Conservation (phyloP, 2,113 vertebrate species). For the Gadus macrocephalus region DNA sequence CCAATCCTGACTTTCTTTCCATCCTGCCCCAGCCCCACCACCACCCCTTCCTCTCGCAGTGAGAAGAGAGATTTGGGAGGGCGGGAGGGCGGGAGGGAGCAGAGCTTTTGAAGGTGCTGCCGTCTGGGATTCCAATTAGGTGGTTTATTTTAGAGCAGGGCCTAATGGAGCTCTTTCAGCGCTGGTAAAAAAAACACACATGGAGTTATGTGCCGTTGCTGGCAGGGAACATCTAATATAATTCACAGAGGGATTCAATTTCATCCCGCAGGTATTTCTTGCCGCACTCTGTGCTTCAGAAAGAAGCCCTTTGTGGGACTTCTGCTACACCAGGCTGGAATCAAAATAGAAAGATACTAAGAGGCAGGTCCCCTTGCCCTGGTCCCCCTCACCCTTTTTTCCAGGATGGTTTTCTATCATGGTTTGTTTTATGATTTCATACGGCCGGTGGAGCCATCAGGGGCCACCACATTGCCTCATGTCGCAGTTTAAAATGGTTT, state of each 20-base stretch:
- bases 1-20: background rate
- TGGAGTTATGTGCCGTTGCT: constrained; percentile 60
- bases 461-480: constrained; percentile 22
- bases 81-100: constrained; percentile 10
- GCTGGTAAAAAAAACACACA: constrained; percentile 49
- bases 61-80: no score
- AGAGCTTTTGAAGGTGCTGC: constrained; percentile 34
- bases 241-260: constrained; percentile 70
- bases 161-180: constrained; percentile 49
- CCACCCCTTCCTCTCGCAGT: background rate
- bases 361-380: constrained; percentile 34
- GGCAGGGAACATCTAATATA: constrained; percentile 61
- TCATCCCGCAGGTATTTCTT: constrained; percentile 72
- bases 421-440: constrained; percentile 39
- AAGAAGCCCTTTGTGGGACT: constrained; percentile 65
- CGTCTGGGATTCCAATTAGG: constrained; percentile 58
- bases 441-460: constrained; percentile 25
- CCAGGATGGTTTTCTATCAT: constrained; percentile 36
- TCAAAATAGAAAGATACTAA: constrained; percentile 37
- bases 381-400: constrained; percentile 21
- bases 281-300: constrained; percentile 60
- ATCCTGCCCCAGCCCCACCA: constrained; percentile 1
- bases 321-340: constrained; percentile 56
- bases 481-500: constrained; percentile 23
- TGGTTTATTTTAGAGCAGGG: constrained; percentile 26